A percentile compares a stretch with the other conserved stretches of the same genome.
Evolutionary conservation across 1,140 invertebrate species (phyloP).

Genomic region (Agraylea sexmaculata): DNA sequence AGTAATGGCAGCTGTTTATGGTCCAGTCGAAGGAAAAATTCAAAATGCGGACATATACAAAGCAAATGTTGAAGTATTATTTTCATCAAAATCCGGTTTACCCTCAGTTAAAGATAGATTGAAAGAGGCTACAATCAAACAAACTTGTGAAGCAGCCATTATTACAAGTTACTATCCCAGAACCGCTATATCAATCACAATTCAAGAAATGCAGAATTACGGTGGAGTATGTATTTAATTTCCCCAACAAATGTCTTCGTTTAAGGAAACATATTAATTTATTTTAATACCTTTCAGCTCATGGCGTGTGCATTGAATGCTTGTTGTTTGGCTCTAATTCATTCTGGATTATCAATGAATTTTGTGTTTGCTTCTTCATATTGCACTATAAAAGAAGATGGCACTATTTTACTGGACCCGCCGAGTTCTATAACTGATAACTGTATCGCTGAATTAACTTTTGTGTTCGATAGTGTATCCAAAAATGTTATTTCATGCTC

Average conservation of each 20-base stretch:
- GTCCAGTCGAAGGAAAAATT: conserved; percentile 67
- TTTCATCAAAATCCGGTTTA: conserved; percentile 60
- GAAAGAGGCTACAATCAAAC: conserved; percentile 61
- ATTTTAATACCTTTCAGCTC: conserved; percentile 39
- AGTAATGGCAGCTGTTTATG: conserved; percentile 66
- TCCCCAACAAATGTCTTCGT: conserved; percentile 1
- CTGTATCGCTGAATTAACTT: conserved; percentile 47
- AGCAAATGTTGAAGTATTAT: conserved; percentile 66
- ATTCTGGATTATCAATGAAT: conserved; percentile 69
- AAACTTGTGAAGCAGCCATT: conserved; percentile 63
- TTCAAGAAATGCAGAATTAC: conserved; percentile 79
- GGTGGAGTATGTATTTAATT: conserved; percentile 53
- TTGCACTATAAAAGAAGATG: conserved; percentile 54
- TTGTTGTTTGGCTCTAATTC: conserved; percentile 64
- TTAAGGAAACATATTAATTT: conserved; percentile 8
- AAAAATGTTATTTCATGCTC: conserved; percentile 51
- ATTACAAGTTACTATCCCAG: conserved; percentile 61
- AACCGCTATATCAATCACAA: conserved; percentile 59
- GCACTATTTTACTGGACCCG: conserved; percentile 57
- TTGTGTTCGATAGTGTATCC: conserved; percentile 57
- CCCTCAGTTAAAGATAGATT: conserved; percentile 61
- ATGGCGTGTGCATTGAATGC: conserved; percentile 73
- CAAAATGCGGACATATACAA: conserved; percentile 68
- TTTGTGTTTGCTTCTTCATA: conserved; percentile 65
- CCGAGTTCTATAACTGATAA: conserved; percentile 28